Conservation (phyloP, 1,140 invertebrate species). For the Aphaenogaster floridana region DNA sequence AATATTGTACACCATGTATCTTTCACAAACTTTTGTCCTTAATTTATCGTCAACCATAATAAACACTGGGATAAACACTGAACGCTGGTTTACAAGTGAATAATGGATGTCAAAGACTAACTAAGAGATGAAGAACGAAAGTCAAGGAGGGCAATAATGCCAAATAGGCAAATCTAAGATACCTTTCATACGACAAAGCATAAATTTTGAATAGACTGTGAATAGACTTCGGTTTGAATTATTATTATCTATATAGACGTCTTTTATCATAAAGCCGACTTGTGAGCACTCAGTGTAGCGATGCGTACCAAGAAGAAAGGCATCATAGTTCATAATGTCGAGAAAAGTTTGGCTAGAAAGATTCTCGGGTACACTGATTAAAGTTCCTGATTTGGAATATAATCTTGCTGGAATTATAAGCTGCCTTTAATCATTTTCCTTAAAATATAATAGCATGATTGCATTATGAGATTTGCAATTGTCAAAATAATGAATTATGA, state of each 20-base stretch:
- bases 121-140: not conserved
- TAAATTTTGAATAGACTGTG: conserved; percentile 17
- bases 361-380: not conserved
- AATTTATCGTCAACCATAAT: not conserved
- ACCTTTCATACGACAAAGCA: conserved; percentile 21
- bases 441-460: not conserved
- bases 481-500: conserved; percentile 12
- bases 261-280: not conserved
- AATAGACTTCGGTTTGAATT: conserved; percentile 30
- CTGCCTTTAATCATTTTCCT: conserved; percentile 1
- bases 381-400: conserved; percentile 8
- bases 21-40: not conserved
- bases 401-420: conserved; percentile 8
- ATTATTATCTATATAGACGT: conserved; percentile 24
- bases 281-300: not conserved
- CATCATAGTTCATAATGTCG: conserved; percentile 8
- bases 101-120: not conserved
- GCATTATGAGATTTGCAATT: not conserved
- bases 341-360: conserved; percentile 30
- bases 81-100: not conserved
- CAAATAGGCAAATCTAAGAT: not conserved
- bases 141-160: not conserved
- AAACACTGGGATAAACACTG: not conserved
- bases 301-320: conserved; percentile 30
- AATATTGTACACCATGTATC: not conserved